phyloP scores from a whole-genome alignment of 2,888 invertebrate species.

The Drosophila meridionalis region DNA sequence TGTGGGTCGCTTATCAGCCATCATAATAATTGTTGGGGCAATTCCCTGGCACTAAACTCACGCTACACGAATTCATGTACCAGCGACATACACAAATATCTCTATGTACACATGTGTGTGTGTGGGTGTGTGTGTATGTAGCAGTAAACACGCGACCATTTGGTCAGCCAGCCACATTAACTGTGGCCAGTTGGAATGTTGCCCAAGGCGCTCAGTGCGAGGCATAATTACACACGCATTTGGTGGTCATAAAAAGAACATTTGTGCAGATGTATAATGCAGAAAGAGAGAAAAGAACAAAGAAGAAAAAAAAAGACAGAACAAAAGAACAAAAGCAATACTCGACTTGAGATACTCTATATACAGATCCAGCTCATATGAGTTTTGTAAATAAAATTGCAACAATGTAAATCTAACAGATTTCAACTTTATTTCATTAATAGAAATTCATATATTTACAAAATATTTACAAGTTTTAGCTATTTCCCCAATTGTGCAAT shows the following conservation, averaged over 20 bases:
- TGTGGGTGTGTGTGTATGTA: neutral
- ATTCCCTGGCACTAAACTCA: constrained; percentile 66
- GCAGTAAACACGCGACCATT: constrained; percentile 49
- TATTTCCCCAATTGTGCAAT: neutral
- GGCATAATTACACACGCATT: constrained; percentile 78
- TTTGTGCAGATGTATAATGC: constrained; percentile 61
- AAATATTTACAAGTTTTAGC: neutral
- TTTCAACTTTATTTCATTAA: no score
- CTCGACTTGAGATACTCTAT: constrained; percentile 9
- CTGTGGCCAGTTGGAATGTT: constrained; percentile 52
- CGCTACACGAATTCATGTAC: constrained; percentile 30
- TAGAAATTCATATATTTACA: no score
- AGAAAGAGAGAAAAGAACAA: neutral
- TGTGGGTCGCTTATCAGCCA: constrained; percentile 69
- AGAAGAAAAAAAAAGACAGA: constrained; percentile 1
- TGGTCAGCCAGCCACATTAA: constrained; percentile 49
- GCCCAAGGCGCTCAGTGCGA: constrained; percentile 48
- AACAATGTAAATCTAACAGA: no score
- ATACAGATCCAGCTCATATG: no score
- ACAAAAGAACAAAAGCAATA: neutral
- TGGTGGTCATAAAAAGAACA: constrained; percentile 75
- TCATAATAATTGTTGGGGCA: constrained; percentile 79
- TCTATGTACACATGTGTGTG: neutral
- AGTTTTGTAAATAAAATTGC: neutral
- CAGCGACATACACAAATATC: constrained; percentile 11